Evolutionary conservation across 2,888 invertebrate genomes (phyloP), one percentile per base, ranked within the genome.

Genomic region (Lypha dubia): DNA sequence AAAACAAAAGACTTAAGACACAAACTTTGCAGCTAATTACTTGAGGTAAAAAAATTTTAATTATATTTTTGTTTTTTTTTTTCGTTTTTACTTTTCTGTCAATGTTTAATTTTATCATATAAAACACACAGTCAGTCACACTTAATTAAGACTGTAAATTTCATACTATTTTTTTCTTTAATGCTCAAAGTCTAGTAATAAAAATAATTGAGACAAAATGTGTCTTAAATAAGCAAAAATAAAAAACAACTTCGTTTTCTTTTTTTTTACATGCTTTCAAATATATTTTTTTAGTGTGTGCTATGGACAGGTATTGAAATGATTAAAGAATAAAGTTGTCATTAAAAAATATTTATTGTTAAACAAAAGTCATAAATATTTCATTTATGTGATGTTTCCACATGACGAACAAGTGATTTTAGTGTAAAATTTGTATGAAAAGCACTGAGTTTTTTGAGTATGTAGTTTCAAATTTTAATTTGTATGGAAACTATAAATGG

Each of bases 1-100:
- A 28, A 75, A 67, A 46, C 46, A 24, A 65, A 56, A 67, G 56
- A 76, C 58, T 76, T 67, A 65, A 67, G 65, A 56, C 46, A 46
- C 56, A 53, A 65, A 56, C 46, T 0, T 3, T 62, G 22, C 38
- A 44, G n/a, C 35, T 53, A 53, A 51, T 74, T 38, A n/a, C 49
- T 51, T 17, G 3, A 20, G 9, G 4, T 38, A 53, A 41, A 24
- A 38, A 38, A 41, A 22, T 60, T 35, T 35, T 0, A 35, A 20
- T 32, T 6, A 28, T 35, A n/a, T 51, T 51, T n/a, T 68, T 11
- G n/a, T n/a, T 58, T 17, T 15, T 20, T 32, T 35, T 51, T 51
- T n/a, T 68, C 17, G n/a, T n/a, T 58, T 17, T 15, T 20, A 35
- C 11, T 28, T 28, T 38, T 51, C 11, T 38, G n/a, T 1, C 3